These are phyloP conservation scores for Drosophila parvula DNA, from an alignment of 1,140 invertebrate species.

Conservation along the genomic window DNA sequence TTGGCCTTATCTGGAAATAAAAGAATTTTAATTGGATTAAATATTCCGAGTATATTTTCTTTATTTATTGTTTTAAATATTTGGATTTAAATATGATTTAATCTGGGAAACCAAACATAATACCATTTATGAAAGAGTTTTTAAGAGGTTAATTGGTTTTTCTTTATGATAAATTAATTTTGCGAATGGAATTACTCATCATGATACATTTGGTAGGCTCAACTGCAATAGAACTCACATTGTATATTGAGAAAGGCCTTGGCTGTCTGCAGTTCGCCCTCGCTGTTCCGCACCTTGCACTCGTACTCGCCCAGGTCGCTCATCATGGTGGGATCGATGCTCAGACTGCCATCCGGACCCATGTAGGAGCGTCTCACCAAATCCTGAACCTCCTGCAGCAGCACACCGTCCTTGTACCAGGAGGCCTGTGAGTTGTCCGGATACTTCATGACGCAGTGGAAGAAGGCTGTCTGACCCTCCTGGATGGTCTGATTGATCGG, in stretches of 20 bases:
- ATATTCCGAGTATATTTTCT: background rate
- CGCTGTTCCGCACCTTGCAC: slow-evolving; percentile 92
- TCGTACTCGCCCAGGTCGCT: slow-evolving; percentile 95
- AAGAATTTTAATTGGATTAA: background rate
- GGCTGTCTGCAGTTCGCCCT: slow-evolving; percentile 92
- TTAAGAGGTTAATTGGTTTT: too few relatives aligned
- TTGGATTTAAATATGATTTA: too few relatives aligned
- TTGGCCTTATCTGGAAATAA: slow-evolving; percentile 92
- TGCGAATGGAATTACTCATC: too few relatives aligned
- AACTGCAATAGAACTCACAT: slow-evolving; percentile 90
- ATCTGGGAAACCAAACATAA: too few relatives aligned
- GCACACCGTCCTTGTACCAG: slow-evolving; percentile 89
- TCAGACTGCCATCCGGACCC: slow-evolving; percentile 89
- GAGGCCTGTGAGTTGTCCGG: slow-evolving; percentile 86
- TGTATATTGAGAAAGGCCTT: slow-evolving; percentile 96
- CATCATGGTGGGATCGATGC: slow-evolving; percentile 90
- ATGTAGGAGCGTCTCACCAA: slow-evolving; percentile 87
- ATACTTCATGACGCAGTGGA: slow-evolving; percentile 92
- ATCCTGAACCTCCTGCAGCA: slow-evolving; percentile 87
- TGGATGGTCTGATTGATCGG: slow-evolving; percentile 95
- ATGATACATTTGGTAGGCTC: too few relatives aligned
- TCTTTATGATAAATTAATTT: too few relatives aligned
- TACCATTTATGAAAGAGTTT: too few relatives aligned
- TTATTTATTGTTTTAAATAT: background rate
- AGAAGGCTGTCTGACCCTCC: slow-evolving; percentile 92